phyloP scores from a whole-genome alignment of 2,888 invertebrate species.

The Pristionchus fissidentatus region DNA sequence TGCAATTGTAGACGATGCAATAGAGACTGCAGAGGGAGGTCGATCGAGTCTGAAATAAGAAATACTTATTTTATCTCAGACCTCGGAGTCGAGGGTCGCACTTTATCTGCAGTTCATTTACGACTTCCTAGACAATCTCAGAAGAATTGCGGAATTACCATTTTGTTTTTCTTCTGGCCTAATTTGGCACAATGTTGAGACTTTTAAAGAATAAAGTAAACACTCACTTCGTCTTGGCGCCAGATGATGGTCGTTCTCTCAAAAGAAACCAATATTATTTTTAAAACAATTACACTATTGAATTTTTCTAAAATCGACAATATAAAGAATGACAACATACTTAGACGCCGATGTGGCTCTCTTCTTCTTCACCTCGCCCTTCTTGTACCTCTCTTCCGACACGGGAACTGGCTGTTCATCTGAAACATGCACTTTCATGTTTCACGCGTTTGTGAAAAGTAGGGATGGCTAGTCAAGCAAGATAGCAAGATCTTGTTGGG shows the following conservation, averaged over 20 bases:
- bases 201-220: background rate
- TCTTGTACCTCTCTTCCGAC: constrained; percentile 10
- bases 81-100: background rate
- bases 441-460: background rate
- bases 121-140: background rate
- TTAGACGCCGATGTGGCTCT: background rate
- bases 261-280: background rate
- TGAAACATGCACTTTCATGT: background rate
- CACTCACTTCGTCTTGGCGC: background rate
- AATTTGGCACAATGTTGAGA: no score
- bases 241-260: background rate
- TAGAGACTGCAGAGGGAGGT: background rate
- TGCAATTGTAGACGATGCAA: background rate
- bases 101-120: background rate
- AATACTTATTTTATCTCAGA: no score
- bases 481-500: no score
- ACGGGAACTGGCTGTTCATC: constrained; percentile 33
- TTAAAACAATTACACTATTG: no score
- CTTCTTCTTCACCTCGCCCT: background rate
- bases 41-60: background rate
- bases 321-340: no score
- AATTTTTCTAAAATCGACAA: background rate
- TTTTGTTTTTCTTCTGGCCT: no score
- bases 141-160: background rate
- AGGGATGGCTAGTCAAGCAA: no score